Base-by-base conservation (phyloP, 2,797 vertebrate genomes). In the Philypnodon macrostomus region DNA sequence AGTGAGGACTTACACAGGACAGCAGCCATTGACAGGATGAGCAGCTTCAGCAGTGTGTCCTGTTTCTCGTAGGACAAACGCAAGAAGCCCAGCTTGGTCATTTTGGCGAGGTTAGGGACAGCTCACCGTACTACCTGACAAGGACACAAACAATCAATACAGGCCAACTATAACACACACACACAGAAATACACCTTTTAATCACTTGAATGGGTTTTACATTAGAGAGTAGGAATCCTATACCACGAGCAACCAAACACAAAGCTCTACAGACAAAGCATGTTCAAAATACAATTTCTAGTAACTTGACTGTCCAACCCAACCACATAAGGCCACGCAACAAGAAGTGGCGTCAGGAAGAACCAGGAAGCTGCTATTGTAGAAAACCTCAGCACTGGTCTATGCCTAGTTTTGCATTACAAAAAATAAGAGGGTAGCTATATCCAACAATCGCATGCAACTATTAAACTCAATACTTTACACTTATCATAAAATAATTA, bases 21-120 rank as follows among this genome's bases (percentile, higher is more conserved):
- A 27, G 94, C 95, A 32, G 97, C 96, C 96, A 99, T 99, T 0
- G 97, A 98, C 64, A 99, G 85, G 82, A 99, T 99, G 75, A 99
- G 94, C 61, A 99, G 93, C 90, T 99, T 99, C 81, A 99, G 89
- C 74, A 99, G 92, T 0, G 95, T 99, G 91, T 99, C 97, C 88
- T 99, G 96, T 71, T 99, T 99, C 90, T 99, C 97, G 7, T 98
- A 98, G 86, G 97, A 99, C 86, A 99, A 83, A 48, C 96, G 93
- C 70, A 99, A 83, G 67, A 99, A 98, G 42, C 95, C 96, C 72
- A 99, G 19, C 81, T 97, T 96, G 70, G 96, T 97, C 96, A 98
- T 98, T 68, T 88, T 96, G 83, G 83, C 81, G 82, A 80, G 67
- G 67, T 70, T 86, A 55, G 34, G 44, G 69, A 80, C 52, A 75